phyloP scores from a whole-genome alignment of 2,113 vertebrate genomes.

The Lepidothrix coronata region DNA sequence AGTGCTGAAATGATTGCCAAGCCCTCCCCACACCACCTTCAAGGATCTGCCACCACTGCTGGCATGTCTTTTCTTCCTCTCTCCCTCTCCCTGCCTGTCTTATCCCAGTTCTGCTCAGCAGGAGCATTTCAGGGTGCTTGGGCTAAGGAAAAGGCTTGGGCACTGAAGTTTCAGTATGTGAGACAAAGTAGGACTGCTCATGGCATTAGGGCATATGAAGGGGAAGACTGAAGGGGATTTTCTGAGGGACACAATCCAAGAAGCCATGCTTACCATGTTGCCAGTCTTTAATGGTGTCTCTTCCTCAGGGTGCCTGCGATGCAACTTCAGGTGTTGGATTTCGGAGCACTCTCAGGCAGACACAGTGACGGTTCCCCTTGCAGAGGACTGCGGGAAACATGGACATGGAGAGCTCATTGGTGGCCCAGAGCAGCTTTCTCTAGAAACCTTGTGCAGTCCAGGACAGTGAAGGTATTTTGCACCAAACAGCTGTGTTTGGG shows the following conservation, averaged over 20 bases:
- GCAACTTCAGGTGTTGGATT: background rate
- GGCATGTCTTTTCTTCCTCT: background rate
- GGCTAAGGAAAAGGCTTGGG: background rate
- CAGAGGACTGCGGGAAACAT: background rate
- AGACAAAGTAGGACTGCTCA: background rate
- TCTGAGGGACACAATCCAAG: background rate
- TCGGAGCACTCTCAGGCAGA: background rate
- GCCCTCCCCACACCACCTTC: background rate
- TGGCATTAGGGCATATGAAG: background rate
- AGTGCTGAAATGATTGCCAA: background rate
- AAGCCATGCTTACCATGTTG: background rate
- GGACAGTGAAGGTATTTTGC: background rate
- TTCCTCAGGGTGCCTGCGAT: background rate
- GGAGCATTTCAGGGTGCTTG: background rate
- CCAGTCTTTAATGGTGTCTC: background rate
- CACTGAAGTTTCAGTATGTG: background rate
- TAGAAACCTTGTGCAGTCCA: background rate
- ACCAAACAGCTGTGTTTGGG: background rate
- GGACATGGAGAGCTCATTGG: fast-evolving
- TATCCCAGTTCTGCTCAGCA: background rate
- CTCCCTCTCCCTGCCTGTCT: background rate
- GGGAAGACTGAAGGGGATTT: background rate
- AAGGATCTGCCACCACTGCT: background rate
- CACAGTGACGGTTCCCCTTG: background rate
- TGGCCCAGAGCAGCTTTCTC: background rate